A percentile compares a stretch with the other conserved stretches of the same genome.
These are phyloP conservation scores for Haemorhous mexicanus DNA, from an alignment of 2,113 vertebrate genomes.

Conservation along the genomic window DNA sequence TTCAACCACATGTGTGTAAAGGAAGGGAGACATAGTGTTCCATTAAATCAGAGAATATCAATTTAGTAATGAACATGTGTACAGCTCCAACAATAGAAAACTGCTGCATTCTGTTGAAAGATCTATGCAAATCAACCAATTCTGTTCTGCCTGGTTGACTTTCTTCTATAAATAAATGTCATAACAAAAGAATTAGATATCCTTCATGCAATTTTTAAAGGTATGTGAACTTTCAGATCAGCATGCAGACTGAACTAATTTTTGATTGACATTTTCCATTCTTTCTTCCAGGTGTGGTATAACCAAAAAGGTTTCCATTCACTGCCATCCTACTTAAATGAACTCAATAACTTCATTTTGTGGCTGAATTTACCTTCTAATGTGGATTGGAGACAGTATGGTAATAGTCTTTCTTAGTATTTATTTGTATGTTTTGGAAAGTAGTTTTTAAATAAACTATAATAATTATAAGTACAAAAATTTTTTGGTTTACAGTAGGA, in stretches of 20 bases:
- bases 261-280: neutral
- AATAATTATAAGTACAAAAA: neutral
- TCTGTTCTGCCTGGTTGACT: neutral
- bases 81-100: neutral
- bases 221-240: neutral
- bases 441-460: neutral
- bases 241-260: neutral
- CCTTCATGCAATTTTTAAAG: neutral
- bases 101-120: neutral
- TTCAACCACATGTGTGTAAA: neutral
- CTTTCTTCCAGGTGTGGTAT: constrained; percentile 74
- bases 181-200: neutral
- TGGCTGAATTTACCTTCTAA: constrained; percentile 65
- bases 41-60: neutral
- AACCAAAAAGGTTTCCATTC: constrained; percentile 75
- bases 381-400: constrained; percentile 65
- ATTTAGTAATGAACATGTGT: neutral
- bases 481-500: neutral
- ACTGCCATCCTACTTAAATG: constrained; percentile 71
- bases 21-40: neutral
- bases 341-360: constrained; percentile 75
- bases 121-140: neutral
- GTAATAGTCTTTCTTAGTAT: constrained; percentile 31
- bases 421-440: neutral
- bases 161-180: neutral